phyloP scores from a whole-genome alignment of 2,888 invertebrate species.

The Sinhomidia bicolor region DNA sequence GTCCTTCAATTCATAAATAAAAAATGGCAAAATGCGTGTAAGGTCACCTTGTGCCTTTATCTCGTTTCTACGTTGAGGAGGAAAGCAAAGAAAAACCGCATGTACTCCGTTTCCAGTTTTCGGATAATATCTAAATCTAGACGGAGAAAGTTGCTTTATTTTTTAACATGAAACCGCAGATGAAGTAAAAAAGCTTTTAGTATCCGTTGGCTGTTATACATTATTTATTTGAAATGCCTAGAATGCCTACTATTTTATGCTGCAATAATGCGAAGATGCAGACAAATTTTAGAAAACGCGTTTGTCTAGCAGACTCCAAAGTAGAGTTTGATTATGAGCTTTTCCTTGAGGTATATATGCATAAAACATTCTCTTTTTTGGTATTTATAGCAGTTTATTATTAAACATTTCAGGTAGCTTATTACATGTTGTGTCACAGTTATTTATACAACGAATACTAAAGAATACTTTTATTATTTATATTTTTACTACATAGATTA shows the following conservation, averaged over 20 bases:
- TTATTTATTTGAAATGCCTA: neutral
- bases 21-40: neutral
- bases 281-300: neutral
- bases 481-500: too few relatives aligned
- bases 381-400: slow-evolving; percentile 45
- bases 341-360: neutral
- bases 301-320: too few relatives aligned
- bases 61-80: neutral
- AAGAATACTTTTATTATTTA: neutral
- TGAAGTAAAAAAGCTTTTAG: neutral
- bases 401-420: slow-evolving; percentile 52
- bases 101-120: too few relatives aligned
- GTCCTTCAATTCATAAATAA: slow-evolving; percentile 33
- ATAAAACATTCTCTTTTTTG: too few relatives aligned
- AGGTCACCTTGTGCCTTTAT: neutral
- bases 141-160: too few relatives aligned
- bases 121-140: too few relatives aligned
- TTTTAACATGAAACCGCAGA: neutral
- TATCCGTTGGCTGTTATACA: neutral
- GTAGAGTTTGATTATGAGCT: too few relatives aligned
- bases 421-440: slow-evolving; percentile 42
- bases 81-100: neutral
- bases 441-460: slow-evolving; percentile 1
- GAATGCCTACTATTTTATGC: neutral
- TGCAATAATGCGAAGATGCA: neutral